Base-by-base conservation (phyloP, 53 echinoderm and acorn worm genomes). In the Crossaster papposus region DNA sequence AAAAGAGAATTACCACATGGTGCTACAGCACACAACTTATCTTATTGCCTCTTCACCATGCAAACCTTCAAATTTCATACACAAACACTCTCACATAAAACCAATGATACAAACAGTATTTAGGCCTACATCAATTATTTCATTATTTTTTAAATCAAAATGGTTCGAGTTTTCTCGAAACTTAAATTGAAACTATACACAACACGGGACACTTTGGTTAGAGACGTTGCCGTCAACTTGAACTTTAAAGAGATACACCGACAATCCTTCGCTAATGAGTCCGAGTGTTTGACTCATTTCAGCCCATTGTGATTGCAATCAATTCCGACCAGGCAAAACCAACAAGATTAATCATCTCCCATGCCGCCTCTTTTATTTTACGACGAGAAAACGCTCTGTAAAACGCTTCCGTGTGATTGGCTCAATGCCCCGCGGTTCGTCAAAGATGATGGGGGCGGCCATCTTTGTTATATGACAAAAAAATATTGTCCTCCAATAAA, bases 291-390 rank as follows among this genome's bases (percentile, higher is more conserved):
- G 74, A 73, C 14, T 73, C 74, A 73, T 35, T 73, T 32, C 20
- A 12, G 30, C 44, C 44, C 12, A 35, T 73, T 35, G 35, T 73
- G 35, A 34, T 73, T 73, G 34, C 13, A 73, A 73, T 73, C 74
- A 73, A 73, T 73, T 33, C 35, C 74, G 74, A 73, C 28, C 36
- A 20, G 33, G 74, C 74, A 73, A 35, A n/a, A 35, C 74, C 26
- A 28, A 26, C 68, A 68, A 68, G 68, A 68, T 68, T 68, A 68
- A 68, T 68, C 68, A 68, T 68, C 68, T 68, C 20, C 68, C 5
- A 68, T 68, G 68, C 68, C 68, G 68, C 68, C 68, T 68, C 28
- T 68, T 65, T n/a, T n/a, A n/a, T n/a, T 44, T 44, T 44, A 9
- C 9, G 44, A 44, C 44, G 10, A 68, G 28, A 68, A 68, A 28